Evolutionary conservation across 1,140 invertebrate genomes (phyloP), one percentile per base, ranked within the genome.

Genomic region (Cherax quadricarinatus): DNA sequence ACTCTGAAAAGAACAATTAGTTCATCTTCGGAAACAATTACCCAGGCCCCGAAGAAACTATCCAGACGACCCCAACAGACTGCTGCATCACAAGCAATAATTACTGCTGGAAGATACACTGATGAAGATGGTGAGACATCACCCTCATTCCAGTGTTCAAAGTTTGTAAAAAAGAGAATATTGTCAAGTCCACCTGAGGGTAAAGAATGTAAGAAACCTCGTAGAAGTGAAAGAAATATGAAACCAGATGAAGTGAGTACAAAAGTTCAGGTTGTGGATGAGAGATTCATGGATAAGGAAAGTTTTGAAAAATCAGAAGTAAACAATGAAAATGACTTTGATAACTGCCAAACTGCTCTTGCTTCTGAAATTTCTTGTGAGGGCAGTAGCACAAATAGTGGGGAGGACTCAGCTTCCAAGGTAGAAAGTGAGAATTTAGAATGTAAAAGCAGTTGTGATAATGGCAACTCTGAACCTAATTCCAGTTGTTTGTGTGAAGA

Each of bases 161-260:
- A 73, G 30, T 60, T 10, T 70, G 87, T 82, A 30, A 89, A 89
- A n/a, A 89, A 89, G 60, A 81, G 87, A 81, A 57, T 89, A 83
- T 49, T 89, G 14, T 30, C 79, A n/a, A 89, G 87, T 62, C 87
- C 87, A 48, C 18, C 79, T 2, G 87, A 82, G 5, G 80, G 62
- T 49, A 82, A 18, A 1, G 18, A 53, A 6, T 21, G 3, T 0
- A 89, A 89, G 62, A 89, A 89, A 51, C 87, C 60, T n/a, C 87
- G 87, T 7, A 80, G 79, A 51, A 81, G 79, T 81, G 87, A 70
- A 48, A 49, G 87, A 49, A 89, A 80, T 48, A 21, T 57, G 14
- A 82, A 41, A 10, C 60, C 62, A 82, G 57, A 66, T 6, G 57
- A 81, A 49, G 79, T 12, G 80, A 14, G 30, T 62, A 10, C 60